These are phyloP conservation scores for Hyperoplus immaculatus DNA, from an alignment of 2,797 vertebrate genomes.

Conservation along the genomic window DNA sequence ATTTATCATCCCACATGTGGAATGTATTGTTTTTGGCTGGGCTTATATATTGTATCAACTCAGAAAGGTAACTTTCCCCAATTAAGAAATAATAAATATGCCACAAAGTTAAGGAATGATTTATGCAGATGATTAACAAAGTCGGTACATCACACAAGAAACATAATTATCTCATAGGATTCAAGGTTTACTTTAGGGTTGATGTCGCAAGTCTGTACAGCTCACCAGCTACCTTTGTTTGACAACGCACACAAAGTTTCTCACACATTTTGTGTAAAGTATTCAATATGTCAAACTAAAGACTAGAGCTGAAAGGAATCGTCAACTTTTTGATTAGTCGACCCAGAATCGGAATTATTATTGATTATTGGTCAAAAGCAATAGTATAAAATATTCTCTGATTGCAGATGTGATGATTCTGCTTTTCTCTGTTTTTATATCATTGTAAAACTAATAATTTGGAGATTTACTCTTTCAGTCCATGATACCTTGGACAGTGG, in stretches of 20 bases:
- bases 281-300: background rate
- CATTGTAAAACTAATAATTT: background rate
- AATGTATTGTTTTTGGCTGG: conserved; percentile 10
- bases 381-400: background rate
- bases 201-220: no score
- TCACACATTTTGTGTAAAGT: background rate
- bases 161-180: no score
- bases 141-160: no score
- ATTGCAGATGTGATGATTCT: background rate
- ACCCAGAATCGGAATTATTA: background rate
- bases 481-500: background rate
- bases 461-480: background rate
- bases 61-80: no score
- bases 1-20: background rate
- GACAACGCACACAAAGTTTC: background rate
- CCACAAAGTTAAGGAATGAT: no score
- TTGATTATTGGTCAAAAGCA: background rate
- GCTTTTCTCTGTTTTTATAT: background rate
- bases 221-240: background rate
- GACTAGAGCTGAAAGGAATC: background rate
- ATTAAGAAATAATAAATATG: no score
- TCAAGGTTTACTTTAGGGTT: no score
- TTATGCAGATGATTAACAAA: no score
- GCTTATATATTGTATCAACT: background rate
- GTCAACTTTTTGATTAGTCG: background rate